These are phyloP conservation scores for Riparia riparia DNA, from an alignment of 2,113 vertebrate genomes.

Conservation along the genomic window DNA sequence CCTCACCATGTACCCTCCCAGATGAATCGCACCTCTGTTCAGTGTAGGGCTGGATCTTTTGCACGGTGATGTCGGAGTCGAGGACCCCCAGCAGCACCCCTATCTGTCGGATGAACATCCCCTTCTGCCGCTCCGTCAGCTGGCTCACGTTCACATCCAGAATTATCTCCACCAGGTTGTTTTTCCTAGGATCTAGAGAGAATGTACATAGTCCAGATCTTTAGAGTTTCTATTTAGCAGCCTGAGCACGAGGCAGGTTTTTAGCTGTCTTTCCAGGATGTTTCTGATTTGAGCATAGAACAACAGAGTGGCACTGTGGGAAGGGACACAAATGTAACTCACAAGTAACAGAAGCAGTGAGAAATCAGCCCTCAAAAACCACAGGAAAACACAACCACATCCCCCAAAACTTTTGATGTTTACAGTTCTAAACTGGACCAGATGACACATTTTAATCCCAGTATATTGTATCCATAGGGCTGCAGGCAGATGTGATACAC, in stretches of 20 bases:
- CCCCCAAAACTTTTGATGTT: neutral
- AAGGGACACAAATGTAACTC: neutral
- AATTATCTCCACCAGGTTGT: conserved; percentile 94
- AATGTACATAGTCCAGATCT: neutral
- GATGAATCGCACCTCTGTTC: conserved; percentile 86
- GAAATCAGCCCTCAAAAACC: neutral
- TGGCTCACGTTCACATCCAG: conserved; percentile 91
- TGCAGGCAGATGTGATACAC: neutral
- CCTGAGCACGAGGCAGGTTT: neutral
- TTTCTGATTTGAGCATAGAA: neutral
- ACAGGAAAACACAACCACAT: neutral
- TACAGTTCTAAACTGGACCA: neutral
- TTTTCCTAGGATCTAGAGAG: conserved; percentile 85
- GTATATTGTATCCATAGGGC: neutral
- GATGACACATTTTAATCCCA: neutral
- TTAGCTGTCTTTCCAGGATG: neutral
- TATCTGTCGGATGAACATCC: conserved; percentile 96
- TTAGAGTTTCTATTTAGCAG: neutral
- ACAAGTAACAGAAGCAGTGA: neutral
- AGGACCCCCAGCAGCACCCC: conserved; percentile 93
- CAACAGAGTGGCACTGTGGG: neutral
- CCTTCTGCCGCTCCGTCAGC: conserved; percentile 91
- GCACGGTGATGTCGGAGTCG: conserved; percentile 93
- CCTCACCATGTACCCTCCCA: accelerated
- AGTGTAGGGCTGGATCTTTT: conserved; percentile 91